phyloP scores from a whole-genome alignment of 2,113 vertebrate genomes.

The Nibea coibor region DNA sequence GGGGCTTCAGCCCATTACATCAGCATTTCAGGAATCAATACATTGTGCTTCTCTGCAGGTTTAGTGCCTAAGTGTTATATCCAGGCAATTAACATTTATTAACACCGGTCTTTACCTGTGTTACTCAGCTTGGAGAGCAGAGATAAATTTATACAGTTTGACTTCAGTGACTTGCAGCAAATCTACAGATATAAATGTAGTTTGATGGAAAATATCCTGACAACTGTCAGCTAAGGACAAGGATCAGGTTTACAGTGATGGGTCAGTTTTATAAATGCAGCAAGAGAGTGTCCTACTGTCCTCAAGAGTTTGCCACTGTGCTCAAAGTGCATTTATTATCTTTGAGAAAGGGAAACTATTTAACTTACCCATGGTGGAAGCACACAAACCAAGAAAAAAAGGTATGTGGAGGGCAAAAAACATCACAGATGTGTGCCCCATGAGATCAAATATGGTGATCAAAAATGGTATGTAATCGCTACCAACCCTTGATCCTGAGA shows the following conservation, averaged over 20 bases:
- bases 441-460: too few species aligned
- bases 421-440: too few species aligned
- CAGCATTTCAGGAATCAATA: conserved; percentile 44
- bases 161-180: neutral
- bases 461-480: too few species aligned
- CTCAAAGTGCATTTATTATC: conserved; percentile 17
- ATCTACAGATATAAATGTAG: neutral
- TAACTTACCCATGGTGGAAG: too few species aligned
- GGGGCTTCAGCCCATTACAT: conserved; percentile 26
- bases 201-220: neutral
- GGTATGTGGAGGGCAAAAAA: too few species aligned
- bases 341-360: neutral
- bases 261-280: too few species aligned
- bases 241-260: too few species aligned
- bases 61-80: conserved; percentile 3
- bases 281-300: neutral
- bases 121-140: neutral
- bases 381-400: too few species aligned
- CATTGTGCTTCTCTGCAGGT: conserved; percentile 16
- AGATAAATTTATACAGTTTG: neutral
- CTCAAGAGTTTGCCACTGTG: neutral
- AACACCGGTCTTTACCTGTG: neutral
- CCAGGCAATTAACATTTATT: conserved; percentile 24
- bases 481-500: too few species aligned
- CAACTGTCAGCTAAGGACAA: neutral